phyloP scores from a whole-genome alignment of 2,113 vertebrate species.

The Mellivora capensis region DNA sequence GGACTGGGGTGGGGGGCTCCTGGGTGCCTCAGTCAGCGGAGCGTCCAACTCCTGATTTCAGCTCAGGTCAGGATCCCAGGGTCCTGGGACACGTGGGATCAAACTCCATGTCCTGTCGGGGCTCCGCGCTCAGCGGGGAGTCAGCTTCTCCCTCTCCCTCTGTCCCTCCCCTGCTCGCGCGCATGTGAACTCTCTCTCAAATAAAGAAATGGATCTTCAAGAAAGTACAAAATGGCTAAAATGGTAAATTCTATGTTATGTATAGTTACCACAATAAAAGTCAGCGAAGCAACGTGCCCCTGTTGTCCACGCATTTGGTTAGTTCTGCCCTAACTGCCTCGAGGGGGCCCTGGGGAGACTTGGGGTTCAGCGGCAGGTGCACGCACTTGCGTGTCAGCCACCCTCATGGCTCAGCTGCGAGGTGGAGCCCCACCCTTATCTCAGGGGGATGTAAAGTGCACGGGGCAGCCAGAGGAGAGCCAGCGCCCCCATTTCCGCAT shows the following conservation, averaged over 20 bases:
- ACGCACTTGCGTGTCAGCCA: fast-evolving
- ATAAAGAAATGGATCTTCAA: not conserved
- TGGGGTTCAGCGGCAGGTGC: fast-evolving
- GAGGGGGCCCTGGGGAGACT: fast-evolving
- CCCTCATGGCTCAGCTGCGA: not conserved
- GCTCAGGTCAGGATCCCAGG: not conserved
- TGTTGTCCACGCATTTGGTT: not conserved
- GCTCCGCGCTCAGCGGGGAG: not conserved
- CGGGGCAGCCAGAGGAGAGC: not conserved
- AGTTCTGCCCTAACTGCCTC: not conserved
- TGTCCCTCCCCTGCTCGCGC: not conserved
- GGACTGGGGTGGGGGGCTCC: not conserved
- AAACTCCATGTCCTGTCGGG: not conserved
- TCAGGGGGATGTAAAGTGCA: fast-evolving
- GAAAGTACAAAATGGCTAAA: not conserved
- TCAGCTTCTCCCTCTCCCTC: not conserved
- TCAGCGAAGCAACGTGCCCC: fast-evolving
- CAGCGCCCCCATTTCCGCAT: fast-evolving
- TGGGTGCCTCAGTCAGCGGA: not conserved
- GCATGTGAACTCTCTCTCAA: not conserved
- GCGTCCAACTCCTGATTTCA: not conserved
- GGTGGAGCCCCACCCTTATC: fast-evolving
- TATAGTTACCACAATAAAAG: not conserved
- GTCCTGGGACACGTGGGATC: not conserved
- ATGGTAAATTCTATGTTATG: not conserved